These are phyloP conservation scores for Periplaneta americana DNA, from an alignment of 1,140 invertebrate species.

Conservation along the genomic window DNA sequence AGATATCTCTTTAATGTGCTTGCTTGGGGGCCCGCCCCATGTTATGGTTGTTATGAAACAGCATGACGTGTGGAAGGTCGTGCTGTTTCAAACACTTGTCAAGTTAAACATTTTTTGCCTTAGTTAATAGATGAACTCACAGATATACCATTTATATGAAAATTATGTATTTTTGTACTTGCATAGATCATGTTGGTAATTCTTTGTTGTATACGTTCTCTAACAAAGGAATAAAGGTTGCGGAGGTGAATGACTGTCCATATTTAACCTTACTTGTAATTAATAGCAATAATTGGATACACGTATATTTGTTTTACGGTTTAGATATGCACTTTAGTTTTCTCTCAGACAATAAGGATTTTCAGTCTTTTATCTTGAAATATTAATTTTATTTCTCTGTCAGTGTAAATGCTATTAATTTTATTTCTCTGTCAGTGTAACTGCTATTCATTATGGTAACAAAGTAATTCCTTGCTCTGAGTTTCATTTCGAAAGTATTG, in stretches of 20 bases:
- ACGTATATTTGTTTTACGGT: too few relatives aligned
- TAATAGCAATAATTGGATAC: too few relatives aligned
- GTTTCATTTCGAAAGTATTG: too few relatives aligned
- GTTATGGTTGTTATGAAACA: background rate
- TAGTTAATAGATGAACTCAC: background rate
- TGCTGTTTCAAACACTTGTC: background rate
- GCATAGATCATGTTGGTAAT: background rate
- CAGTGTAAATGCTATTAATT: too few relatives aligned
- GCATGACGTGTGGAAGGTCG: background rate
- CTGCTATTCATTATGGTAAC: too few relatives aligned
- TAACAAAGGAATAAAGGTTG: background rate
- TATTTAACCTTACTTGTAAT: background rate
- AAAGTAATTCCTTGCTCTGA: too few relatives aligned
- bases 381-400: too few relatives aligned
- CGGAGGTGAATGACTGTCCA: background rate
- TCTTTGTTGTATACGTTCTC: background rate
- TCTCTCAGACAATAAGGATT: too few relatives aligned
- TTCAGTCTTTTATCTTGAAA: too few relatives aligned
- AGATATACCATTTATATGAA: background rate
- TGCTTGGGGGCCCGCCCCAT: conserved; percentile 7
- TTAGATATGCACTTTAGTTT: too few relatives aligned
- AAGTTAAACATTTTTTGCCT: background rate
- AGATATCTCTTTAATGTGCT: conserved; percentile 1
- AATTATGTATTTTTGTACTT: background rate
- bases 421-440: too few relatives aligned